A percentile compares a stretch with the other conserved stretches of the same genome.
Conservation (phyloP, 2,113 vertebrate genomes). For the Lepus europaeus region DNA sequence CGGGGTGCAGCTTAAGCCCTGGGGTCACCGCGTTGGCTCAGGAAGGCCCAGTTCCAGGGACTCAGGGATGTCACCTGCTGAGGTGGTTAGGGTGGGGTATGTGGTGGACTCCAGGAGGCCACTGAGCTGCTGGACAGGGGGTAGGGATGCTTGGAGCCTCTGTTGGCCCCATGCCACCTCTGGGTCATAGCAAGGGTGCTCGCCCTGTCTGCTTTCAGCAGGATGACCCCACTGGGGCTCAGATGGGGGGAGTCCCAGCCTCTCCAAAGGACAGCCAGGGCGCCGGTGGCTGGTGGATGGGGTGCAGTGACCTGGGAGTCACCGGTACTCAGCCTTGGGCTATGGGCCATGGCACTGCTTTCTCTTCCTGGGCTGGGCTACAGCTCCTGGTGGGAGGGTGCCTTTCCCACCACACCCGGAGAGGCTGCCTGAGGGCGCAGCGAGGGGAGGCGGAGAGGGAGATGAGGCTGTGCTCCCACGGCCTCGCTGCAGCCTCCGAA, state of each 20-base stretch:
- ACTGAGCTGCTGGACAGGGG: no score
- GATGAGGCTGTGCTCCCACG: not conserved
- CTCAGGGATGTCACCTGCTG: not conserved
- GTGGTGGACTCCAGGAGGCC: not conserved
- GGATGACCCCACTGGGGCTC: not conserved
- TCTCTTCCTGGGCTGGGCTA: not conserved
- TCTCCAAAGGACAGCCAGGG: no score
- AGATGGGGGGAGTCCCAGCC: not conserved
- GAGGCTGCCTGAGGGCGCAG: not conserved
- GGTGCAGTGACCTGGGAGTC: not conserved
- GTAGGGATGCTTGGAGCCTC: no score
- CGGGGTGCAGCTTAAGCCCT: not conserved
- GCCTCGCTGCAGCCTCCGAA: not conserved
- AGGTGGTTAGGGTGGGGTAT: not conserved
- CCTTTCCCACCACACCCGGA: not conserved
- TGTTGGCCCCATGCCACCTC: not conserved
- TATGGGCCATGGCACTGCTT: not conserved
- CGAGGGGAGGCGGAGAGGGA: not conserved
- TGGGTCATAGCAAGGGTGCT: not conserved
- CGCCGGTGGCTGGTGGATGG: no score
- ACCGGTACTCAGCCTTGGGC: not conserved
- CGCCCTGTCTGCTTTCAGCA: no score
- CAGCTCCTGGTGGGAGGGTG: not conserved
- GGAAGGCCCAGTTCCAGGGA: not conserved
- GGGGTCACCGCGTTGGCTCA: not conserved